These are phyloP conservation scores for Brachionus koreanus DNA, from an alignment of 1,140 invertebrate genomes.

Conservation along the genomic window DNA sequence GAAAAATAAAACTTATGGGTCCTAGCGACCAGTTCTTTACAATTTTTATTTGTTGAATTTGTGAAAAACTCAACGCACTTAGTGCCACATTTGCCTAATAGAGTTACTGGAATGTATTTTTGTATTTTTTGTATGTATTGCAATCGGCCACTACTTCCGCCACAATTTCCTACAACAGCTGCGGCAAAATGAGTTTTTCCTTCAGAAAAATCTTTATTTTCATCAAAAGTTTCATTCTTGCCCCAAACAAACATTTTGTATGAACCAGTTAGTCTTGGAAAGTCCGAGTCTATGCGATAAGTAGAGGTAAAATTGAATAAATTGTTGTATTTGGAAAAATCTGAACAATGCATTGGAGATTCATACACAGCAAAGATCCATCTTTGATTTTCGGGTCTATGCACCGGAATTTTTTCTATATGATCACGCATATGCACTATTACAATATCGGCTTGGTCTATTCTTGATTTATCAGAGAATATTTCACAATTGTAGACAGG, in stretches of 20 bases:
- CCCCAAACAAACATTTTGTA: not conserved
- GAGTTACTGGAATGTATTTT: slow-evolving; percentile 14
- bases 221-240: not conserved
- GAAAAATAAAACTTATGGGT: slow-evolving; percentile 45
- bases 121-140: slow-evolving; percentile 25
- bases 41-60: not conserved
- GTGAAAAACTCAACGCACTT: not conserved
- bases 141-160: slow-evolving; percentile 19
- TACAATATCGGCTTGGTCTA: not conserved
- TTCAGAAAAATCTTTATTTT: not conserved
- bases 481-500: slow-evolving; percentile 21
- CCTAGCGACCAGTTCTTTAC: not conserved
- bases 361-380: slow-evolving; percentile 23
- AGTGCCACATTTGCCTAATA: slow-evolving; percentile 39
- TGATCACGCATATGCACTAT: not conserved
- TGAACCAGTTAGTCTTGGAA: not conserved
- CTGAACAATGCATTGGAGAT: slow-evolving; percentile 5
- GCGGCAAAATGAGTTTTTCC: not conserved
- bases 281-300: not conserved
- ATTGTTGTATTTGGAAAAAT: not conserved
- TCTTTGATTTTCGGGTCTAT: not conserved
- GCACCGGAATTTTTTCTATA: not conserved
- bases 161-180: slow-evolving; percentile 45
- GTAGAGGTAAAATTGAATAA: slow-evolving; percentile 29
- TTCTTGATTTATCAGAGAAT: not conserved